Percentiles rank a stretch among this genome's conserved stretches.
These are phyloP conservation scores for Calosoma granatense DNA, from an alignment of 1,140 invertebrate species.

Conservation along the genomic window DNA sequence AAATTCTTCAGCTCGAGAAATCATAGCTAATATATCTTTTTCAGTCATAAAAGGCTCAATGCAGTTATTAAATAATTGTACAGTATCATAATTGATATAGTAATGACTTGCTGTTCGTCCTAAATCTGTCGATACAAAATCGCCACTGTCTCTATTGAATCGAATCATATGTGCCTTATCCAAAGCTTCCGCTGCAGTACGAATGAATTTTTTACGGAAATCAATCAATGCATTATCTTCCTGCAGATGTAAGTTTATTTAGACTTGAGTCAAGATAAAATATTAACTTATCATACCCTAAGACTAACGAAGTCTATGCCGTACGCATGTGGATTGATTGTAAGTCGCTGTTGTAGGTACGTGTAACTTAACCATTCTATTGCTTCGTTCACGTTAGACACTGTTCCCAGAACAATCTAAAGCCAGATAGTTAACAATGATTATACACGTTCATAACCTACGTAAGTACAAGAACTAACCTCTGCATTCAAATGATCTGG, in stretches of 20 bases:
- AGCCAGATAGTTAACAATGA: conserved; percentile 18
- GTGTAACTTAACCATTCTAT: conserved; percentile 97
- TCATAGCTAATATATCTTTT: conserved; percentile 74
- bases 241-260: conserved; percentile 9
- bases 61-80: conserved; percentile 81
- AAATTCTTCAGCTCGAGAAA: conserved; percentile 90
- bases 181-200: conserved; percentile 63
- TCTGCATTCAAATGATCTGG: conserved; percentile 98
- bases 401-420: conserved; percentile 83
- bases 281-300: neutral
- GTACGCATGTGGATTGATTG: conserved; percentile 75
- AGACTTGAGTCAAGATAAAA: conserved; percentile 10
- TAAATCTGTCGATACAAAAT: conserved; percentile 66
- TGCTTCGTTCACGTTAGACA: conserved; percentile 91
- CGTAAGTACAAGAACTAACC: conserved; percentile 39
- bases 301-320: conserved; percentile 17
- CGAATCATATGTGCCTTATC: conserved; percentile 93
- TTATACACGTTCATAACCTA: conserved; percentile 2
- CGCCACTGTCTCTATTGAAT: conserved; percentile 74
- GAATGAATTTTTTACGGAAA: conserved; percentile 18
- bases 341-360: conserved; percentile 91
- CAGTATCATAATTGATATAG: conserved; percentile 95
- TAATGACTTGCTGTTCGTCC: conserved; percentile 95
- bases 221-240: conserved; percentile 17
- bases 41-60: conserved; percentile 75